Evolutionary conservation across 92 coral and sea anemone species (phyloP), one percentile per base, ranked within the genome.

Genomic region (Pocillopora meandrina): DNA sequence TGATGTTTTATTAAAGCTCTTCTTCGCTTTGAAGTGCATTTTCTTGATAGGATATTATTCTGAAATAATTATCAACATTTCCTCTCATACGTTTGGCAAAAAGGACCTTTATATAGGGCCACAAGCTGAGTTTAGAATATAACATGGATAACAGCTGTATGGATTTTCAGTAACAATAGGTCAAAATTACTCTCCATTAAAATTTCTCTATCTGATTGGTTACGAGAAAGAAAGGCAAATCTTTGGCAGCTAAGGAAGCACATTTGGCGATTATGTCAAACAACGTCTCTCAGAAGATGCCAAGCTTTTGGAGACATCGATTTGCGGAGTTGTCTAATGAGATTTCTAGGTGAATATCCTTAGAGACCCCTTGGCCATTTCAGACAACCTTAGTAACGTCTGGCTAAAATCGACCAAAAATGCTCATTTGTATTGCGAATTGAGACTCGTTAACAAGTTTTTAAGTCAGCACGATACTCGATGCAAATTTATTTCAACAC

Each of bases 181-280:
- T 83, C 86, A 62, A 74, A 74, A 73, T 64, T 73, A 56, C 72
- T 82, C 79, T 72, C 73, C 61, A 60, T 72, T 61, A 55, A 83
- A 81, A 62, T 35, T 74, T 62, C 73, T 26, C 64, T 17, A 20
- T 74, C 56, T 83, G 86, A 80, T 74, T 83, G 86, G 86, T 74
- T 64, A 35, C 49, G 20, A 16, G 33, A 19, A 65, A 62, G 74
- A 83, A 47, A 18, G 61, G 26, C 34, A 55, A 61, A 72, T 14
- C 8, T 19, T 72, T 31, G 74, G 56, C 62, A 72, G 55, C 73
- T 23, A 18, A 74, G 80, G 64, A 73, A 64, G 79, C 57, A 55
- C 64, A 74, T 26, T 20, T 73, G 31, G 63, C 65, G 73, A 76
- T 47, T 10, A 57, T 65, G 86, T 74, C 86, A 73, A 17, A 16